Evolutionary conservation across 2,797 vertebrate species (phyloP).

Genomic region (Chaunax sp.): DNA sequence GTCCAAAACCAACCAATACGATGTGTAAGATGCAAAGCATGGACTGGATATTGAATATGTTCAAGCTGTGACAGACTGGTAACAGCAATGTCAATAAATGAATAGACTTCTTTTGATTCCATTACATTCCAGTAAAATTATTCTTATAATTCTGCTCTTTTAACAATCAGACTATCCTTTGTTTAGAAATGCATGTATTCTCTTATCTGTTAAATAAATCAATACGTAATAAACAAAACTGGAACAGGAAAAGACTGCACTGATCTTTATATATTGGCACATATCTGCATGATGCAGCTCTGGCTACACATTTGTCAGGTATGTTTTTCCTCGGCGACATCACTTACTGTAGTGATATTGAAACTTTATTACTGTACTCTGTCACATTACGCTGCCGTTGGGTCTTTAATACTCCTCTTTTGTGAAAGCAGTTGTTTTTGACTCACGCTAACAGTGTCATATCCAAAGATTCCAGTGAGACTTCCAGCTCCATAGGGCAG

Average conservation of each 20-base stretch:
- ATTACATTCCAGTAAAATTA: no score
- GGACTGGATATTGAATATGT: not conserved
- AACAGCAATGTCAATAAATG: not conserved
- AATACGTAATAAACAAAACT: no score
- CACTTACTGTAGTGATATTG: not conserved
- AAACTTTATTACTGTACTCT: not conserved
- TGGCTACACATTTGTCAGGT: not conserved
- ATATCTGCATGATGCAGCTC: no score
- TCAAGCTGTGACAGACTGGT: not conserved
- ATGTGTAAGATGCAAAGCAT: not conserved
- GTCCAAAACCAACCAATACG: not conserved
- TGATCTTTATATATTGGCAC: no score
- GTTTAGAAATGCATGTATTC: no score
- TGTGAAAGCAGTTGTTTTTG: constrained; percentile 3
- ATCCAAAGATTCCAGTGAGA: constrained; percentile 76
- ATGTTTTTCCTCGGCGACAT: constrained; percentile 2
- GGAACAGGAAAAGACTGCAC: no score
- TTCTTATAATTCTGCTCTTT: no score
- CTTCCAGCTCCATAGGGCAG: constrained; percentile 80
- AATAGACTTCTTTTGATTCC: no score
- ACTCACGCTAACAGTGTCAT: constrained; percentile 83
- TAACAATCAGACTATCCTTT: no score
- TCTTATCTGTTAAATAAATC: no score
- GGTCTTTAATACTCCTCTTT: not conserved
- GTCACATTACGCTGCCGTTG: not conserved